These are phyloP conservation scores for Takifugu bimaculatus DNA, from an alignment of 2,113 vertebrate species.

Conservation along the genomic window DNA sequence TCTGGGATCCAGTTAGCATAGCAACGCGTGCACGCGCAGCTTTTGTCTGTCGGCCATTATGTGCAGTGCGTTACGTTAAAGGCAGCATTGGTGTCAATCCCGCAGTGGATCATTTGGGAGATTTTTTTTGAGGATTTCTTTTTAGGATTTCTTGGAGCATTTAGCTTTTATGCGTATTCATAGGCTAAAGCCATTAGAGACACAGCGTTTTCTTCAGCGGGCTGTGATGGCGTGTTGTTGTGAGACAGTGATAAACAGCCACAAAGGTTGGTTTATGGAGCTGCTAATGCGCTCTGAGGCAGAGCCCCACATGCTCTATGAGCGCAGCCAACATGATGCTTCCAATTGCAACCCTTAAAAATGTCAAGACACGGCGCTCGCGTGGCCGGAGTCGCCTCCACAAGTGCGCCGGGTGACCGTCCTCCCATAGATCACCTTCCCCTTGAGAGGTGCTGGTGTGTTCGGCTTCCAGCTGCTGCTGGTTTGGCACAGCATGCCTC, in stretches of 20 bases:
- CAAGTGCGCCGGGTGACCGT: conserved; percentile 29
- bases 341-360: conserved; percentile 27
- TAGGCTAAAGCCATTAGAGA: conserved; percentile 13
- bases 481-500: conserved; percentile 41
- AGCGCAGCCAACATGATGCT: conserved; percentile 37
- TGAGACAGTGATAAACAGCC: conserved; percentile 47
- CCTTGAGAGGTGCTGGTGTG: conserved; percentile 41
- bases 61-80: too few relatives aligned
- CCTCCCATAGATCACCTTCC: conserved; percentile 40
- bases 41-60: too few relatives aligned
- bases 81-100: too few relatives aligned
- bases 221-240: conserved; percentile 51
- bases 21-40: too few relatives aligned
- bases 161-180: conserved; percentile 31
- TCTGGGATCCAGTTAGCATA: too few relatives aligned
- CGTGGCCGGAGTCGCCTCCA: conserved; percentile 28
- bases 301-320: conserved; percentile 37
- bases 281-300: conserved; percentile 49
- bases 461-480: conserved; percentile 60
- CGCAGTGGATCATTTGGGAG: too few relatives aligned
- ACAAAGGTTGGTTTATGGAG: conserved; percentile 53
- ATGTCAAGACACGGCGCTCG: conserved; percentile 30
- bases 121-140: too few relatives aligned
- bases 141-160: not conserved
- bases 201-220: conserved; percentile 42